Base-by-base conservation (phyloP, 2,113 vertebrate species). In the Orycteropus afer region DNA sequence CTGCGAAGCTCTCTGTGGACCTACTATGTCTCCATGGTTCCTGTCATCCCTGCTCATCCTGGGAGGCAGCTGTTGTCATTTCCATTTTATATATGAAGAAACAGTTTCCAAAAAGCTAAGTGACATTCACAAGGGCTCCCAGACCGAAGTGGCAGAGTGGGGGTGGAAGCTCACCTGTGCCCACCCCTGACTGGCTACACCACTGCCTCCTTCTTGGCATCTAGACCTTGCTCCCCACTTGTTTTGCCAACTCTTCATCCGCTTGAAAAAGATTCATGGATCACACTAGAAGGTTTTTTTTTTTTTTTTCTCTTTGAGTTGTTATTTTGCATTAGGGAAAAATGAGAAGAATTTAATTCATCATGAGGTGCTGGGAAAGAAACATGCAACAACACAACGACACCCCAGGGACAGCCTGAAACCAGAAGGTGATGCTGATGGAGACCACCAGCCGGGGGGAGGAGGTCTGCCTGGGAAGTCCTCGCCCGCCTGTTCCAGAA, bases 261-360 rank as follows among this genome's bases (percentile, higher is more conserved):
- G 15, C 47, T 84, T 65, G 20, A 71, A 47, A 57, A 82, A 34
- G 90, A 49, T n/a, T 80, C 40, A 10, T 45, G 3, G 14, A 45
- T 47, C 7, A 1, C 1, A 1, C n/a, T 22, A 4, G 65, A 69
- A n/a, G 13, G n/a, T 73, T 88, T 85, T 83, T 40, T 3, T 13
- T 17, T 81, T 85, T 37, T 1, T 9, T 17, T 45, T 53, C 7
- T 27, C 23, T 4, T 67, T 55, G 63, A 27, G 59, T 91, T 61
- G 47, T 91, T 95, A 37, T 93, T 96, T 87, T 94, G 65, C 57
- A 74, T 91, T 42, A 88, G 71, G 45, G 42, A 45, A 81, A 85
- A 93, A 94, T 74, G 95, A 90, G 77, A 94, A 95, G 90, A 96
- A 96, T 93, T 85, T 92, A 69, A 96, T 96, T 96, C 93, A 93